Base-by-base conservation (phyloP, 2,888 invertebrate species). In the Arctia plantaginis region DNA sequence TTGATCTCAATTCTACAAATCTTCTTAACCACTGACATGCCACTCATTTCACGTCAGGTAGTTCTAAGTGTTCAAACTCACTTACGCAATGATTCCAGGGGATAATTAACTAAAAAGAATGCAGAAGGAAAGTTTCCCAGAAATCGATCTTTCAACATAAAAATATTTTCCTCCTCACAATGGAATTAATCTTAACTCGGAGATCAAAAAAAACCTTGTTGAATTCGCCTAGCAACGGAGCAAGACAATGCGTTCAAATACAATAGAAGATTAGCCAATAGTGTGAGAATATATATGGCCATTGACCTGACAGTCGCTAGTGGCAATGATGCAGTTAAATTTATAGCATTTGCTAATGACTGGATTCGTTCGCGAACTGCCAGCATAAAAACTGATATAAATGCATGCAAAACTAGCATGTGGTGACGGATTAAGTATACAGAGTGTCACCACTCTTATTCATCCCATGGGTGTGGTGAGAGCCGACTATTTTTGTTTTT, bases 181-280 rank as follows among this genome's bases (percentile, higher is more conserved):
- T 70, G 55, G 76, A 73, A 73, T 73, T 67, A 47, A 67, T 71
- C 51, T 30, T 39, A 73, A 64, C 27, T 47, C 64, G 55, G 27
- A 27, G 30, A 69, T 67, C 13, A 70, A 76, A 70, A 76, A 75
- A 76, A 76, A 51, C 41, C 18, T 51, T 39, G 69, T 13, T 47
- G 41, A 73, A 73, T 35, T 74, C 71, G 71, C 75, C 66, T 85
- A 80, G 83, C 78, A 83, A 83, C 41, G n/a, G 20, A 23, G 59
- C 15, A 64, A 75, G 75, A 83, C 83, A 83, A 83, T 80, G 82
- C 76, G 66, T 73, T 41, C 69, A 79, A 78, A 44, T 39, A 66
- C 70, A 81, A 85, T 83, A 82, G 82, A 41, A 64, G 67, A 85
- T 83, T 80, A 78, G 75, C 78, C 76, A 81, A 84, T 69, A 55